phyloP scores from a whole-genome alignment of 92 coral and sea anemone species.

The Porites rus region DNA sequence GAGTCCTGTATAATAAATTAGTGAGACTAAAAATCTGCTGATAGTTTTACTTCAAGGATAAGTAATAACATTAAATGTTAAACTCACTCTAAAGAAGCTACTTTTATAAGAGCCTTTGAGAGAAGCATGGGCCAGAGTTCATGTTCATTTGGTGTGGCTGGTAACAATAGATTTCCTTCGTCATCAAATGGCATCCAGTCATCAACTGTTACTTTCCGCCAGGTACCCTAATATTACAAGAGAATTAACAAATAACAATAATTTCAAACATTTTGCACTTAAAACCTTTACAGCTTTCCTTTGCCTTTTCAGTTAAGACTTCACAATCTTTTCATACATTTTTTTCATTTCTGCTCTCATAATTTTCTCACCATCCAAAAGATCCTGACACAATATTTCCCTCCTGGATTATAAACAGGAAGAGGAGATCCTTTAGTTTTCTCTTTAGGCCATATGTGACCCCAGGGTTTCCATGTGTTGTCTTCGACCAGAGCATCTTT shows the following conservation, averaged over 20 bases:
- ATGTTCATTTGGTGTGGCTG: slow-evolving; percentile 82
- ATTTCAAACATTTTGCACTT: no score
- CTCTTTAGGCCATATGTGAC: slow-evolving; percentile 98
- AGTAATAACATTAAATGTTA: no score
- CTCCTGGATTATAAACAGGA: slow-evolving; percentile 91
- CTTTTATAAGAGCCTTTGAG: slow-evolving; percentile 95
- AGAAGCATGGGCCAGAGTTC: slow-evolving; percentile 98
- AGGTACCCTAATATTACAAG: slow-evolving; percentile 71
- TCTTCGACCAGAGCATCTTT: slow-evolving; percentile 80
- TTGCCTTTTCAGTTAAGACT: no score
- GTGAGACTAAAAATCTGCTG: no score
- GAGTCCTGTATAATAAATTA: no score
- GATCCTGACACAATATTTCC: slow-evolving; percentile 89
- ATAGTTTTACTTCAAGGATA: no score
- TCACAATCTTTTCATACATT: no score
- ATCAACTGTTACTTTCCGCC: slow-evolving; percentile 96
- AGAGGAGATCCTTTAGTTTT: slow-evolving; percentile 82
- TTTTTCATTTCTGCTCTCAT: no score
- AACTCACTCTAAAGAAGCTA: slow-evolving; percentile 97
- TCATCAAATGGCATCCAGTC: slow-evolving; percentile 99
- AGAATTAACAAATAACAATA: no score
- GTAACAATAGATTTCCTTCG: slow-evolving; percentile 85
- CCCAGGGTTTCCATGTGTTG: slow-evolving; percentile 97
- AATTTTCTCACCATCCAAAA: slow-evolving; percentile 90
- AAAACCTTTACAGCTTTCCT: no score